Percentiles rank a stretch among this genome's conserved stretches.
Evolutionary conservation across 2,113 vertebrate genomes (phyloP).

Genomic region (Castor canadensis): DNA sequence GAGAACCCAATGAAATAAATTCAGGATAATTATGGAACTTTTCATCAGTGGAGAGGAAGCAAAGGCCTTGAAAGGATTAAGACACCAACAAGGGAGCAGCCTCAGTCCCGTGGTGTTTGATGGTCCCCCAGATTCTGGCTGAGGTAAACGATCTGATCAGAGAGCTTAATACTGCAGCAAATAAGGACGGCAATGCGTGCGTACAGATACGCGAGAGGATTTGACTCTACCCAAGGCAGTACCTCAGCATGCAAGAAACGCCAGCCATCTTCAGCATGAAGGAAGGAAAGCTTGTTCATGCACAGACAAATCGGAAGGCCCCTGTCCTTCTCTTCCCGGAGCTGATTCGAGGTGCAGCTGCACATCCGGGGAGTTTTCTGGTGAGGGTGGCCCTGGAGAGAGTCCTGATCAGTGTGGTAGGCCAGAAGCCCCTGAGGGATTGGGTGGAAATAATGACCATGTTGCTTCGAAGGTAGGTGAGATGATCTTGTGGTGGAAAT

Average conservation of each 20-base stretch:
- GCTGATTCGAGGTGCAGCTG: background rate
- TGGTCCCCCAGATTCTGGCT: no score
- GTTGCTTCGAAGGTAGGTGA: accelerated
- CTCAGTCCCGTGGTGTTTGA: no score
- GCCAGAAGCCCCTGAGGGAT: no score
- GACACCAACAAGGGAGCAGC: no score
- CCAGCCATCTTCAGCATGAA: background rate
- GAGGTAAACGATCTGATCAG: no score
- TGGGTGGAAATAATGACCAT: background rate
- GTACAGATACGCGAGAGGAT: no score
- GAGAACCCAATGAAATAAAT: no score
- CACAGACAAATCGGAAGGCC: accelerated
- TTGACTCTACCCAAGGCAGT: no score
- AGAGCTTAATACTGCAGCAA: no score
- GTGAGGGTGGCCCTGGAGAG: background rate
- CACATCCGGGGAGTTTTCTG: accelerated
- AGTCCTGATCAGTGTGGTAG: no score
- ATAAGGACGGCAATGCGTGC: background rate
- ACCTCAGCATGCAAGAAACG: background rate
- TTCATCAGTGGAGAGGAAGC: background rate
- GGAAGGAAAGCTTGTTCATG: background rate
- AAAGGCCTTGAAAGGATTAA: no score
- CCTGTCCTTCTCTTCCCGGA: background rate
- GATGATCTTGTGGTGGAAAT: accelerated
- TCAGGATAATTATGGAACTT: no score